Evolutionary conservation across 2,113 vertebrate genomes (phyloP), one percentile per base, ranked within the genome.

Genomic region (Colistium nudipinnis): DNA sequence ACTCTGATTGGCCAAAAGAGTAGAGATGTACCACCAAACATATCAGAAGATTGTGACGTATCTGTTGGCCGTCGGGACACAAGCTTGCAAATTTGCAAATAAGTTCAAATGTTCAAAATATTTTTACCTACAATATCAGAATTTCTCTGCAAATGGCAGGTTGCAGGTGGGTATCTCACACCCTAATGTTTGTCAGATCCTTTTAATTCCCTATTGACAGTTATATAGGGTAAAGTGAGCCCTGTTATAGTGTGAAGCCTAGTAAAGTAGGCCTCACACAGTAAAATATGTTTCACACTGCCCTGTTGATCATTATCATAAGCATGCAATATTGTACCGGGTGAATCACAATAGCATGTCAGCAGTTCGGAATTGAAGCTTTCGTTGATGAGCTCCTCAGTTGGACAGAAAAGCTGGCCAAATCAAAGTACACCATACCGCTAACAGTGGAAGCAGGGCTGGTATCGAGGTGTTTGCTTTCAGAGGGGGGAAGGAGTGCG

Each of bases 401-500:
- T 35, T 59, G 70, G 56, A 66, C 63, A 61, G 61, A 35, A 74
- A 81, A 77, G 69, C 70, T 52, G 65, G 44, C 76, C 48, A 66
- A 81, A 86, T 83, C 65, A 67, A 68, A 85, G 57, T 35, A 10
- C 62, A 73, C 67, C 7, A 7, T 0, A 52, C 57, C 75, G 62
- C 56, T 56, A 74, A 62, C 62, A 45, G 61, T 36, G 71, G 54
- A 82, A 53, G 74, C 75, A 78, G 81, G 13, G 10, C 70, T 64
- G 59, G 54, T 54, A 49, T 65, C 48, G 64, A 76, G 51, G 60
- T 60, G 62, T 45, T 16, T 36, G 45, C n/a, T 44, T 63, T 22
- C 31, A 12, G 52, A 45, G 62, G 52, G 53, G 66, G 60, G 63
- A 25, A 20, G 28, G 51, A 13, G 22, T 13, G 12, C 12, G 19